Evolutionary conservation across 2,797 vertebrate species (phyloP).

Genomic region (Rousettus madagascariensis): DNA sequence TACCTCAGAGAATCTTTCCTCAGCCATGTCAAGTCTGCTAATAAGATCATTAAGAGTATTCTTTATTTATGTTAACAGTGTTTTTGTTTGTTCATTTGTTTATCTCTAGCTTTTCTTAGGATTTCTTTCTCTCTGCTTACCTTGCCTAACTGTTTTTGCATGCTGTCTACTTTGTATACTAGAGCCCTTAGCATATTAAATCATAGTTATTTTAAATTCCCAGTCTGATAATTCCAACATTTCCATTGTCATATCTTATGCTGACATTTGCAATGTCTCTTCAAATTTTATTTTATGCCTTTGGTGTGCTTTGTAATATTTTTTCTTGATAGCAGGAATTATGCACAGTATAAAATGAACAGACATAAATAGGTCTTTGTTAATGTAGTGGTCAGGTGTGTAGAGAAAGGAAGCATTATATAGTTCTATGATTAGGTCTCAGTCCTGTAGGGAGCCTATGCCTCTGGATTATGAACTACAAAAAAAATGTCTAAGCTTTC

Average conservation of each 20-base stretch:
- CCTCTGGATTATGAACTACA: background rate
- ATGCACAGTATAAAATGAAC: background rate
- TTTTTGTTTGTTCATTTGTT: background rate
- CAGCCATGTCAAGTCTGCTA: background rate
- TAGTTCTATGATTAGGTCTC: background rate
- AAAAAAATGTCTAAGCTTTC: background rate
- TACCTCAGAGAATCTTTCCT: background rate
- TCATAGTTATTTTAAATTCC: too few species aligned
- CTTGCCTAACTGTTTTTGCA: background rate
- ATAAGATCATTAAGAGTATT: background rate
- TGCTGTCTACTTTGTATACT: background rate
- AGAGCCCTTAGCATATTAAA: background rate
- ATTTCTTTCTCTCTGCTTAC: background rate
- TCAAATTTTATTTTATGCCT: background rate
- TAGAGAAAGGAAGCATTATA: background rate
- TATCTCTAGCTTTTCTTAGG: background rate
- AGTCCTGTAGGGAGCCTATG: background rate
- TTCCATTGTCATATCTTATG: background rate
- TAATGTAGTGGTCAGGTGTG: background rate
- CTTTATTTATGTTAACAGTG: background rate
- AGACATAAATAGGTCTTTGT: too few species aligned
- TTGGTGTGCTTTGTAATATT: background rate
- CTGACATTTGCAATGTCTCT: background rate
- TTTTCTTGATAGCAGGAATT: background rate
- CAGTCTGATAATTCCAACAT: too few species aligned